Evolutionary conservation across 2,113 vertebrate genomes (phyloP).

Genomic region (Thalassarche chlororhynchos): DNA sequence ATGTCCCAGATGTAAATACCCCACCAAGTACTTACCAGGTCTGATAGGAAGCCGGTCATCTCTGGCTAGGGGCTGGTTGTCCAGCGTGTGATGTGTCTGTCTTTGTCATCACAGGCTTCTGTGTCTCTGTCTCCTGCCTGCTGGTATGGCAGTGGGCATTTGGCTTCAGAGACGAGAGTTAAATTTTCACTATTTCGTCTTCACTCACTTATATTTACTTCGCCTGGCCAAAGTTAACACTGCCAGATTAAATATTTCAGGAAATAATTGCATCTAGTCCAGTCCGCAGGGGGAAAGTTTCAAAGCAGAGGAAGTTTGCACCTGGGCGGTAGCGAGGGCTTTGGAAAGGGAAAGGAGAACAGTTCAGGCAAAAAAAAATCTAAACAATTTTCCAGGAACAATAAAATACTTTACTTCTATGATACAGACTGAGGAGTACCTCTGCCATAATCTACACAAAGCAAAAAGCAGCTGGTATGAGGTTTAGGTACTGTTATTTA

Average conservation of each 20-base stretch:
- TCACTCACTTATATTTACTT: background rate
- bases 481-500: background rate
- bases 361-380: background rate
- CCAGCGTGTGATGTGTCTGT: background rate
- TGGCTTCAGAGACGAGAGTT: conserved; percentile 3
- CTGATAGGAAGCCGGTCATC: conserved; percentile 18
- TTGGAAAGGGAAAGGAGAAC: background rate
- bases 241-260: conserved; percentile 43
- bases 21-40: conserved; percentile 27
- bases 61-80: background rate
- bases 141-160: background rate
- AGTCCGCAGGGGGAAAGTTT: background rate
- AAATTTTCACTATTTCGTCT: conserved; percentile 44
- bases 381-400: background rate
- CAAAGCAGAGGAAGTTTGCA: background rate
- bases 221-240: conserved; percentile 13
- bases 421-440: background rate
- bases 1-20: background rate
- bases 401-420: background rate
- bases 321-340: background rate
- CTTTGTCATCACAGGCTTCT: conserved; percentile 5
- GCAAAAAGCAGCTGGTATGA: background rate
- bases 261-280: background rate
- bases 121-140: background rate
- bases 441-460: background rate